Base-by-base conservation (phyloP, 2,888 invertebrate genomes). In the Corbicula japonica region DNA sequence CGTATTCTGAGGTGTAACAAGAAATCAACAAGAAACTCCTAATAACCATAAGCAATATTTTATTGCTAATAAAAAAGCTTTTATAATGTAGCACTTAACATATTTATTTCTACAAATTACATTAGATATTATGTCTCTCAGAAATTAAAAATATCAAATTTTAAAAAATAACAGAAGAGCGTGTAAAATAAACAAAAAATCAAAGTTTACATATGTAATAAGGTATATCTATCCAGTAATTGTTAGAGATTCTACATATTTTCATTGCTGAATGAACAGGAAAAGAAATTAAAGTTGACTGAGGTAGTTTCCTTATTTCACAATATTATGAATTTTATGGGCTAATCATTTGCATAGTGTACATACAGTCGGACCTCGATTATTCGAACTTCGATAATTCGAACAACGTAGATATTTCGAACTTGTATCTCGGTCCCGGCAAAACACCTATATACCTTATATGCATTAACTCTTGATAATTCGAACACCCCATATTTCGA, bases 1-100 rank as follows among this genome's bases (percentile, higher is more conserved):
- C n/a, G n/a, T n/a, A n/a, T n/a, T n/a, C n/a, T n/a, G n/a, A n/a
- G n/a, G n/a, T n/a, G n/a, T n/a, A n/a, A n/a, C n/a, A n/a, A n/a
- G n/a, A 46, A 8, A 30, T 23, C 1, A 50, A 15, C 23, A 70
- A 26, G 8, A 1, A 58, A 32, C 28, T 52, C 32, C n/a, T 3
- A 28, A 2, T 23, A 58, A 48, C 48, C n/a, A 74, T 50, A 76
- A 70, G 76, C 76, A 76, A 65, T 69, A 35, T 32, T 76, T 69
- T 76, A 69, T 63, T 76, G 69, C 69, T 69, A 69, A 63, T 61
- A 54, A 69, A 74, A 60, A 70, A 56, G 48, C 56, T 60, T 70
- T 48, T n/a, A 60, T 58, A 28, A 70, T 62, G 23, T 69, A 69
- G 69, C 69, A 69, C 56, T 69, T 69, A 34, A 69, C 23, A 41